Conservation (phyloP, 2,888 invertebrate species). For the Drosophila mettleri region DNA sequence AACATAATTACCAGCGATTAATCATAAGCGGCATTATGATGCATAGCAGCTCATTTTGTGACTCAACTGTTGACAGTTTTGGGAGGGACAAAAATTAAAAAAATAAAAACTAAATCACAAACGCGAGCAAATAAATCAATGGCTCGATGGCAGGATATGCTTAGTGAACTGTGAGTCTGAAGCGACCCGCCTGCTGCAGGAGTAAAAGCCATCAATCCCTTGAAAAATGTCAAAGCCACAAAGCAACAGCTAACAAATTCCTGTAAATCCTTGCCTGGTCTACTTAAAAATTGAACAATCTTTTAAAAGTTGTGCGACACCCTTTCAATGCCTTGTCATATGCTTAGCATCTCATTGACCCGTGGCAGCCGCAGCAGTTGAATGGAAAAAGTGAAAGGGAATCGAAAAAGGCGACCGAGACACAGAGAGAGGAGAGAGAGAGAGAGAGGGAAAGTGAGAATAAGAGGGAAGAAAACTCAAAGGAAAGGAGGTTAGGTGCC, state of each 20-base stretch:
- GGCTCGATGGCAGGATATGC: slow-evolving; percentile 47
- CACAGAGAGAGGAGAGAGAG: neutral
- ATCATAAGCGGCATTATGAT: slow-evolving; percentile 65
- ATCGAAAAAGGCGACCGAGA: neutral
- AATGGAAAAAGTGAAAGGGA: slow-evolving; percentile 32
- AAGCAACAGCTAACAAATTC: slow-evolving; percentile 63
- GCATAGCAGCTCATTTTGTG: slow-evolving; percentile 31
- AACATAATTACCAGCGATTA: slow-evolving; percentile 80
- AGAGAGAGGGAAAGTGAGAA: neutral
- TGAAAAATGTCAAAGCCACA: slow-evolving; percentile 74
- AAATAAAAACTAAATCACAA: slow-evolving; percentile 60
- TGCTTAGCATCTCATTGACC: slow-evolving; percentile 80
- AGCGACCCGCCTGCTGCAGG: slow-evolving; percentile 15
- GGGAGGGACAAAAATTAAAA: slow-evolving; percentile 31
- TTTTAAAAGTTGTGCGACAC: slow-evolving; percentile 61
- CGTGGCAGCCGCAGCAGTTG: slow-evolving; percentile 54
- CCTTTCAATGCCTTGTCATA: slow-evolving; percentile 70
- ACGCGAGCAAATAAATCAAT: slow-evolving; percentile 70
- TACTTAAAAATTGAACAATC: slow-evolving; percentile 72
- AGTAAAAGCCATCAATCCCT: slow-evolving; percentile 67
- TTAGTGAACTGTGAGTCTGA: slow-evolving; percentile 58
- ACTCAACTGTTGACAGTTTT: slow-evolving; percentile 68
- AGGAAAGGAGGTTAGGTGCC: slow-evolving; percentile 30
- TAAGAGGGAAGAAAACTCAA: neutral
- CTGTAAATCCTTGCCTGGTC: slow-evolving; percentile 60